Percentiles rank a stretch among this genome's conserved stretches.
phyloP scores from a whole-genome alignment of 1,140 invertebrate genomes.

The Neodiprion virginianus region DNA sequence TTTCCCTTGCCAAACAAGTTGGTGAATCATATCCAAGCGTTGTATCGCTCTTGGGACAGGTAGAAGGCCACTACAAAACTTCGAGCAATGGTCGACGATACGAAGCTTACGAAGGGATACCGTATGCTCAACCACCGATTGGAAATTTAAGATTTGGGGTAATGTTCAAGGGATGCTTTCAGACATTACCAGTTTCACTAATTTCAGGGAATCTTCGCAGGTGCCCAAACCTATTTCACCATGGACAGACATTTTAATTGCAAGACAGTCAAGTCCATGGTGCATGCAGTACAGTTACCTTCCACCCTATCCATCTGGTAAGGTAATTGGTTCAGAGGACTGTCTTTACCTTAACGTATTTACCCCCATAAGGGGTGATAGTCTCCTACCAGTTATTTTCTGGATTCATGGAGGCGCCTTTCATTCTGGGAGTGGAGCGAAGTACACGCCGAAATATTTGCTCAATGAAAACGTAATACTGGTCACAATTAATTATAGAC shows the following conservation, averaged over 20 bases:
- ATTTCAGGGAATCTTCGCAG: background rate
- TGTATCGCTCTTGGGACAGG: slow-evolving; percentile 43
- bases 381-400: background rate
- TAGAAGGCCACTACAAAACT: slow-evolving; percentile 48
- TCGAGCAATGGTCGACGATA: slow-evolving; percentile 53
- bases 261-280: background rate
- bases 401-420: background rate
- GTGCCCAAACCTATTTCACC: background rate
- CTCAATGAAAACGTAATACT: slow-evolving; percentile 61
- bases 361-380: slow-evolving; percentile 59
- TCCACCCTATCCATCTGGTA: background rate
- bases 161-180: slow-evolving; percentile 23
- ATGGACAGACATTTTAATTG: background rate
- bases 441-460: slow-evolving; percentile 59
- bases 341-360: slow-evolving; percentile 83
- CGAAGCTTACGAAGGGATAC: slow-evolving; percentile 67
- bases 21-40: slow-evolving; percentile 37
- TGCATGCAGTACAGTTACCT: background rate
- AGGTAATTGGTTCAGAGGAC: slow-evolving; percentile 62
- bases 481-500: slow-evolving; percentile 64
- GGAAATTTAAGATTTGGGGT: slow-evolving; percentile 66
- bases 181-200: too few species aligned
- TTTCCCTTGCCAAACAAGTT: too few species aligned
- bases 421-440: background rate
- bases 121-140: slow-evolving; percentile 68